phyloP scores from a whole-genome alignment of 2,113 vertebrate species.

The Genyomyrus donnyi region DNA sequence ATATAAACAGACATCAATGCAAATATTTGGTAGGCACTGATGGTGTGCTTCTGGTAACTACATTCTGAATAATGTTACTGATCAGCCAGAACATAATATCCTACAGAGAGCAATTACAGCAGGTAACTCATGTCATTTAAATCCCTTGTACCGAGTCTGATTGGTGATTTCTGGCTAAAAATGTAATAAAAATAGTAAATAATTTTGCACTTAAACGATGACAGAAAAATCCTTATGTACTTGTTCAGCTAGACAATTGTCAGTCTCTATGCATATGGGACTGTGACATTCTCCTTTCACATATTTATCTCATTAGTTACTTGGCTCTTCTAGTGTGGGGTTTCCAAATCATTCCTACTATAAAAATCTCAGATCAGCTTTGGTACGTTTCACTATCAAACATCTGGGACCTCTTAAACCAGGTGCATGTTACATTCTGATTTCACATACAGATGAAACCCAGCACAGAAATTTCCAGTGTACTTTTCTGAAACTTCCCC shows the following conservation, averaged over 20 bases:
- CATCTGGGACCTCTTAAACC: background rate
- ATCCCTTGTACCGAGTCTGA: background rate
- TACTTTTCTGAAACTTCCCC: background rate
- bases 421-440: background rate
- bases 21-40: background rate
- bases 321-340: background rate
- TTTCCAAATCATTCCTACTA: background rate
- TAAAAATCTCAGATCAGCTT: background rate
- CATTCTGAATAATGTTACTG: background rate
- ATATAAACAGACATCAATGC: background rate
- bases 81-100: background rate
- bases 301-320: background rate
- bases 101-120: background rate
- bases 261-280: background rate
- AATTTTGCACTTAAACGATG: background rate
- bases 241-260: background rate
- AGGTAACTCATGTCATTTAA: background rate
- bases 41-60: background rate
- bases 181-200: background rate
- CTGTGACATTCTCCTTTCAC: background rate
- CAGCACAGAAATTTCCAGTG: background rate
- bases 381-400: background rate
- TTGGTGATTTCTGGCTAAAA: background rate
- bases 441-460: background rate
- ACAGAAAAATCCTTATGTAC: background rate